Evolutionary conservation across 2,797 vertebrate genomes (phyloP).

Genomic region (Coreius guichenoti): DNA sequence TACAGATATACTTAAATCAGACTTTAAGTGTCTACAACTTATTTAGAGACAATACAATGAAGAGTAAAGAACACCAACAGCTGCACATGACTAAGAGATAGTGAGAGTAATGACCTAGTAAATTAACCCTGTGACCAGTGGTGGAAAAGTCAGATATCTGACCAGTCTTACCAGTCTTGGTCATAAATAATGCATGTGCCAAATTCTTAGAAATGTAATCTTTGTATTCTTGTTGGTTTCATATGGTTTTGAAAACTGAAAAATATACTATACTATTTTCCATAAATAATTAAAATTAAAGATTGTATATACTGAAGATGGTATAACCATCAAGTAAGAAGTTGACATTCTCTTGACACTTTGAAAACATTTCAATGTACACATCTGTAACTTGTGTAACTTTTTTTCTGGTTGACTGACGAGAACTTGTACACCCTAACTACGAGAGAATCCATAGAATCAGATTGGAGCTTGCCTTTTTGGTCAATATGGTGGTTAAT

Average conservation of each 20-base stretch:
- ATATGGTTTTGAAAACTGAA: neutral
- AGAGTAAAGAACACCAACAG: neutral
- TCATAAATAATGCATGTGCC: neutral
- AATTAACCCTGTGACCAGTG: neutral
- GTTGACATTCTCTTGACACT: too few species aligned
- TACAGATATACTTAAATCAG: neutral
- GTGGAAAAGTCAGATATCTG: neutral
- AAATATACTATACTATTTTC: neutral
- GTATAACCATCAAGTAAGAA: neutral
- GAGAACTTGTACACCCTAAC: neutral
- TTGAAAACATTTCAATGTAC: neutral
- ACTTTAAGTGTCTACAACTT: neutral
- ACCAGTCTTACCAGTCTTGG: neutral
- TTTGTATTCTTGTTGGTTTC: neutral
- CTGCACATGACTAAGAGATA: neutral
- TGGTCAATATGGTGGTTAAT: neutral
- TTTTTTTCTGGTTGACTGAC: neutral
- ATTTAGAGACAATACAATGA: neutral
- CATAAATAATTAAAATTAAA: neutral
- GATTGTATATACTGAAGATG: neutral
- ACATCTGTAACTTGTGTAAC: neutral
- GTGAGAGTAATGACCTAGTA: constrained; percentile 3
- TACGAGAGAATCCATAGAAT: neutral
- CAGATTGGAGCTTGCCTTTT: neutral
- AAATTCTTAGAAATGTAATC: neutral